A percentile compares a stretch with the other conserved stretches of the same genome.
These are phyloP conservation scores for Urophycis tenuis DNA, from an alignment of 2,797 vertebrate species.

Conservation along the genomic window DNA sequence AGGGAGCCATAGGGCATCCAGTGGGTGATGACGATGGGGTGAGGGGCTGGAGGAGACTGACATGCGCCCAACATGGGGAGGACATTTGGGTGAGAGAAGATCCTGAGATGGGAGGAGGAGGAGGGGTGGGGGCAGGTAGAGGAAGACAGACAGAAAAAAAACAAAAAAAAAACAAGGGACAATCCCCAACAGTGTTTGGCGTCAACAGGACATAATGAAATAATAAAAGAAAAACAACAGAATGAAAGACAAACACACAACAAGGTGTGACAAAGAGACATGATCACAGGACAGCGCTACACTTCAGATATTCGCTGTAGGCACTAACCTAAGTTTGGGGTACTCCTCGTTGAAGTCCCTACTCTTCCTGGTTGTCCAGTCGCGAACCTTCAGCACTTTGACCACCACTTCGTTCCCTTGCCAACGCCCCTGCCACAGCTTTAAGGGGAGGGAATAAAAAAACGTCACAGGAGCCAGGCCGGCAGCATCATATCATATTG, in stretches of 20 bases:
- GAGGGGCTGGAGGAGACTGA: slow-evolving; percentile 87
- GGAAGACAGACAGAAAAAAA: slow-evolving; percentile 21
- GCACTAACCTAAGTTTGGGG: slow-evolving; percentile 85
- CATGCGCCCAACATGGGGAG: slow-evolving; percentile 93
- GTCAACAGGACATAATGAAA: slow-evolving; percentile 14
- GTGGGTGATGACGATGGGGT: slow-evolving; percentile 92
- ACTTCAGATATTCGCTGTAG: not conserved
- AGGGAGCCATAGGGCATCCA: slow-evolving; percentile 98
- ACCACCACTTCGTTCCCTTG: slow-evolving; percentile 90
- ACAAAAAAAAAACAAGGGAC: slow-evolving; percentile 43
- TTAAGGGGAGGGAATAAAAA: not conserved
- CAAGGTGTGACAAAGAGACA: slow-evolving; percentile 27
- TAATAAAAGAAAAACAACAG: not conserved
- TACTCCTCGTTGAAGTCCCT: slow-evolving; percentile 96
- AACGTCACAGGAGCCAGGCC: not conserved
- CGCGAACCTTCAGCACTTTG: slow-evolving; percentile 87
- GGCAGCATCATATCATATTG: not conserved
- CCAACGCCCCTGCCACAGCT: slow-evolving; percentile 97
- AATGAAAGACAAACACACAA: not conserved
- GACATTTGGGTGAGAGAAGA: slow-evolving; percentile 97
- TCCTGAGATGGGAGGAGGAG: slow-evolving; percentile 71
- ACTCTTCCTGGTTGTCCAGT: slow-evolving; percentile 95
- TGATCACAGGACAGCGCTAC: slow-evolving; percentile 44
- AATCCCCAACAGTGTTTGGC: slow-evolving; percentile 51
- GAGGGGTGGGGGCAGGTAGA: no score